Evolutionary conservation across 2,113 vertebrate species (phyloP).

Genomic region (Eolophus roseicapilla): DNA sequence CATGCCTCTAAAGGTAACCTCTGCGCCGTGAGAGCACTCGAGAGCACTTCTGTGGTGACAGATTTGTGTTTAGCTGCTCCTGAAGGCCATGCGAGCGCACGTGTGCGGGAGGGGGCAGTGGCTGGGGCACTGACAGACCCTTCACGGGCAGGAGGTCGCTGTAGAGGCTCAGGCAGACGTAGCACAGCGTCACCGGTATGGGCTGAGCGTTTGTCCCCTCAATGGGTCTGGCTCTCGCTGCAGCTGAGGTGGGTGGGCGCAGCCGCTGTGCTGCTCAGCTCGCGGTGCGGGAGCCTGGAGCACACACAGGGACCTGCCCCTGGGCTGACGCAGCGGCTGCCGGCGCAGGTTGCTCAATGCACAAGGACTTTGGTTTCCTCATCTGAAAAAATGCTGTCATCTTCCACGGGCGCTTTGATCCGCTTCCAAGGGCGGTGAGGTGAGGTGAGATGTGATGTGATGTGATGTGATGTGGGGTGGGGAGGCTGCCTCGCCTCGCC

Average conservation of each 20-base stretch:
- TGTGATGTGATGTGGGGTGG: neutral
- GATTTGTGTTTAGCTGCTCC: fast-evolving
- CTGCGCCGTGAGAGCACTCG: fast-evolving
- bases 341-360: conserved; percentile 27
- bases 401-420: conserved; percentile 1
- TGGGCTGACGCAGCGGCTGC: neutral
- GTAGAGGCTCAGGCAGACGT: neutral
- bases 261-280: fast-evolving
- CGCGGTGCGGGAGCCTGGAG: neutral
- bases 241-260: fast-evolving
- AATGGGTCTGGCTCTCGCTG: neutral
- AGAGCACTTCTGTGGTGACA: fast-evolving
- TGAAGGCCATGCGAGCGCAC: fast-evolving
- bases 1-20: conserved; percentile 89
- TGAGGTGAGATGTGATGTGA: neutral
- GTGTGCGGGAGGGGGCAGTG: fast-evolving
- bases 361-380: neutral
- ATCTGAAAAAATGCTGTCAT: neutral
- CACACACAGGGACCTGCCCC: neutral
- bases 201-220: too few relatives aligned
- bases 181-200: fast-evolving
- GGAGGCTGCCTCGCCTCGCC: neutral
- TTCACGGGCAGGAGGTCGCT: neutral
- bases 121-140: neutral
- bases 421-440: neutral